Conservation (phyloP, 2,888 invertebrate genomes). For the Phymatocera aterrima region DNA sequence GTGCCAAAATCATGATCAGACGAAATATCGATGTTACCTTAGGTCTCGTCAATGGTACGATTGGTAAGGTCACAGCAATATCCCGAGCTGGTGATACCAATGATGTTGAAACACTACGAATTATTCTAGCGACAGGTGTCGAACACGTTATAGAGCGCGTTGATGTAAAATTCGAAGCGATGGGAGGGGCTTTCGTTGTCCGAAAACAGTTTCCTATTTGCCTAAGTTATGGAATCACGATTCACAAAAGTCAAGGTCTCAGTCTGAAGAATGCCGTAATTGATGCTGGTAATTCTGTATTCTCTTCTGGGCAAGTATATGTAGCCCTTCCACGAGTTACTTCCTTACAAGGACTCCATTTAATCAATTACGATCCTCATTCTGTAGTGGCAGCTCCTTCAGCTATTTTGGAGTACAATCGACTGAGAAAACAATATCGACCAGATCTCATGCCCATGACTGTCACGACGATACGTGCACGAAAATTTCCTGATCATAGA, state of each 20-base stretch:
- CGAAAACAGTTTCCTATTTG: no score
- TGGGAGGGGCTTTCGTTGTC: constrained; percentile 48
- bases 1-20: constrained; percentile 56
- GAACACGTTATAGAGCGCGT: constrained; percentile 50
- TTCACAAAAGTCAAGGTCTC: no score
- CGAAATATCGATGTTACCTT: constrained; percentile 59
- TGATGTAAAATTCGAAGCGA: constrained; percentile 51
- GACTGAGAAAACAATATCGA: constrained; percentile 50
- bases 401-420: constrained; percentile 56
- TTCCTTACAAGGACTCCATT: constrained; percentile 50
- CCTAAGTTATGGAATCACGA: no score
- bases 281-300: constrained; percentile 52
- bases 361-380: constrained; percentile 56
- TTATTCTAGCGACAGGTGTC: constrained; percentile 50
- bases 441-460: constrained; percentile 47
- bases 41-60: constrained; percentile 60
- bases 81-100: constrained; percentile 33
- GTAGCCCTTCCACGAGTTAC: constrained; percentile 56
- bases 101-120: constrained; percentile 51
- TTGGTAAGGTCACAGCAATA: constrained; percentile 53
- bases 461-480: constrained; percentile 7
- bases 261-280: constrained; percentile 50
- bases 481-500: constrained; percentile 41
- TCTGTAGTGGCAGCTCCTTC: constrained; percentile 48
- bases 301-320: constrained; percentile 55